These are phyloP conservation scores for Fregata magnificens DNA, from an alignment of 2,113 vertebrate species.

Conservation along the genomic window DNA sequence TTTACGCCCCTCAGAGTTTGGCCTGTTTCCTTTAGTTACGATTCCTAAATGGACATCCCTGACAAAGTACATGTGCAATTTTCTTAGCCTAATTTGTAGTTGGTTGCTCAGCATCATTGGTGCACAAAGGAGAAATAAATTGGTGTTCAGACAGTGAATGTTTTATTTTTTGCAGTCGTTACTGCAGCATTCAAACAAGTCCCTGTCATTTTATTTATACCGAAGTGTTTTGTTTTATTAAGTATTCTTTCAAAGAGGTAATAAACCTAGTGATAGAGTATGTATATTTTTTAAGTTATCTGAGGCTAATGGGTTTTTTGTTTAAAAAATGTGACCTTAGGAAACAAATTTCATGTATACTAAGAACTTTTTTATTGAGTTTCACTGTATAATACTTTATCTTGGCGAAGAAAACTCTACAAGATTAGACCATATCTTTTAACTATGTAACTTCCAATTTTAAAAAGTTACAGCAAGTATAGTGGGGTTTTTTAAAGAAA, in stretches of 20 bases:
- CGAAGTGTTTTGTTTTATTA: neutral
- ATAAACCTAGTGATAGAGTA: neutral
- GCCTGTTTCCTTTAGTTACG: neutral
- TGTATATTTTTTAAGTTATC: neutral
- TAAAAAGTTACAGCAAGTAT: neutral
- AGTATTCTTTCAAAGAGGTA: neutral
- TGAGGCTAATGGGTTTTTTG: neutral
- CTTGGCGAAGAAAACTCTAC: neutral
- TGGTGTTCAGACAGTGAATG: neutral
- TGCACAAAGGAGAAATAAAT: constrained; percentile 20
- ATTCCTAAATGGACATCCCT: neutral
- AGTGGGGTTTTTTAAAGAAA: neutral
- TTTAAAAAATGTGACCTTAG: neutral
- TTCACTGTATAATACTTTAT: neutral
- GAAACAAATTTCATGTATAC: neutral
- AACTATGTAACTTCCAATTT: neutral
- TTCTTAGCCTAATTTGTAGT: neutral
- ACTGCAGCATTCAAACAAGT: neutral
- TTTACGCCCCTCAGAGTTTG: neutral
- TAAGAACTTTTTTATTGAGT: neutral
- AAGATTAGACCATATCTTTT: neutral
- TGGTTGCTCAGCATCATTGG: neutral
- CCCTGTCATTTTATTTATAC: constrained; percentile 5
- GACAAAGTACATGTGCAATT: neutral
- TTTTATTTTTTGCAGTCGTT: neutral